Evolutionary conservation across 2,113 vertebrate genomes (phyloP).

Genomic region (Heliornis fulica): DNA sequence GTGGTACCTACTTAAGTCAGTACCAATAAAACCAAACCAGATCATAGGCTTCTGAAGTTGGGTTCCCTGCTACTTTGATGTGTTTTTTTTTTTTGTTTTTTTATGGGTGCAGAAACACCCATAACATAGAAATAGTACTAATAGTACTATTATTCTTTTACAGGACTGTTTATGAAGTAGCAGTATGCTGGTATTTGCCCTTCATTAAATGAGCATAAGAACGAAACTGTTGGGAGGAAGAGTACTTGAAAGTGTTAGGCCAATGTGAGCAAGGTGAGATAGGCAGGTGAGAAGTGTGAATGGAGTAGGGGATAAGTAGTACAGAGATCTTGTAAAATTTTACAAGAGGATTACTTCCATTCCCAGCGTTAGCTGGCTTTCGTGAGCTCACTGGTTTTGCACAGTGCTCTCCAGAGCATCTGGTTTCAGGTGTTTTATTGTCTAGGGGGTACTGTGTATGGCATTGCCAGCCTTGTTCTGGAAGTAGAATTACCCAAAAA

Average conservation of each 20-base stretch:
- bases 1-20: background rate
- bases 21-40: background rate
- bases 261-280: background rate
- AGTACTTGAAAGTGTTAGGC: background rate
- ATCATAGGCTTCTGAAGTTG: background rate
- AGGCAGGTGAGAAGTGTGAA: background rate
- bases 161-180: background rate
- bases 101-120: background rate
- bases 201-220: background rate
- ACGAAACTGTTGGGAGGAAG: background rate
- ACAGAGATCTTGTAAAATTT: background rate
- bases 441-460: background rate
- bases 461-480: background rate
- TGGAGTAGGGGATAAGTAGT: background rate
- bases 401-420: background rate
- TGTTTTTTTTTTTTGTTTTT: background rate
- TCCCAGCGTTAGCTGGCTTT: background rate
- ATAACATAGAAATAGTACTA: background rate
- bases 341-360: background rate
- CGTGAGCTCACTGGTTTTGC: background rate
- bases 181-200: background rate
- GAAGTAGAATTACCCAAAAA: background rate
- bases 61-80: background rate
- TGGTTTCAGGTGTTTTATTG: background rate
- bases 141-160: too few relatives aligned